Base-by-base conservation (phyloP, 92 coral and sea anemone species). In the Diadumene lineata region DNA sequence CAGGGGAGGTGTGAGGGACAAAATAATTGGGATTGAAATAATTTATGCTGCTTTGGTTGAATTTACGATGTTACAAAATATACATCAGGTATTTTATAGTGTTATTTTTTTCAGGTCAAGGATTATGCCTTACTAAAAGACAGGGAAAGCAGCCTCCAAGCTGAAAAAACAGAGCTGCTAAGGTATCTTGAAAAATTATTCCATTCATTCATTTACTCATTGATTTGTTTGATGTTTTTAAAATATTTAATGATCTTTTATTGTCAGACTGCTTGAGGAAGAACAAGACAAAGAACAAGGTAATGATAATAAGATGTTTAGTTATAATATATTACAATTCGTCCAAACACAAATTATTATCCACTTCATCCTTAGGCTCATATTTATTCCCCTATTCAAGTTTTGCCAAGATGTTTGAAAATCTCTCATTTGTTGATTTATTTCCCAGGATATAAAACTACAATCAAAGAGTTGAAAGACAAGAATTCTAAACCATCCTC, bases 401-500 rank as follows among this genome's bases (percentile, higher is more conserved):
- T n/a, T n/a, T n/a, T n/a, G n/a, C n/a, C n/a, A n/a, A n/a, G n/a
- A n/a, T n/a, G n/a, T n/a, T n/a, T n/a, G n/a, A n/a, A n/a, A n/a
- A n/a, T n/a, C 23, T 53, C 18, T 9, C 60, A 13, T 15, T 23
- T 21, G 2, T 16, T 21, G 19, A 15, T 23, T 38, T 23, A 53
- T 23, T 44, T 57, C 43, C 9, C 32, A 78, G 82, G 31, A 0
- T 53, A 46, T 32, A 82, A 84, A 34, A 81, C 50, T 33, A 25
- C 81, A 50, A 81, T 87, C 21, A 81, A 81, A 62, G 97, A 91
- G 56, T 65, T 91, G 34, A 87, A 83, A 30, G 90, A 80, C 26
- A 91, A 81, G 31, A 50, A 81, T 43, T 34, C 84, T 7, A 74
- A 87, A 73, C 88, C 88, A 32, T 77, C 88, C 19, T 57, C 84